Evolutionary conservation across 2,797 vertebrate genomes (phyloP), one percentile per base, ranked within the genome.

Genomic region (Echeneis naucrates): DNA sequence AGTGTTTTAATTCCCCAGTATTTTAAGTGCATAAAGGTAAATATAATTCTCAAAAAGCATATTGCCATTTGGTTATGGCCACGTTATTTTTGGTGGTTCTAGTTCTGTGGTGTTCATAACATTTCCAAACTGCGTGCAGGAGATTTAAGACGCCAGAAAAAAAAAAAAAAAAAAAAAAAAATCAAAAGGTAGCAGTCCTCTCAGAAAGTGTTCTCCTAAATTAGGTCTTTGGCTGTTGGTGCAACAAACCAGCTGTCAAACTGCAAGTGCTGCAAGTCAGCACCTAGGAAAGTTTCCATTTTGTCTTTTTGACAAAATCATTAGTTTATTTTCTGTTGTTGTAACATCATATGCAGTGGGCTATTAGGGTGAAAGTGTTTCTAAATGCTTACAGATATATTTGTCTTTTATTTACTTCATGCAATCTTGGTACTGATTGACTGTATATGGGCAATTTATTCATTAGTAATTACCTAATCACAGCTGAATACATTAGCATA

Each of bases 131-230:
- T n/a, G 2, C 10, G 7, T 27, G 21, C 23, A 30, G 8, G 9
- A 30, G 55, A 66, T 45, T 64, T 48, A 30, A n/a, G 33, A n/a
- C 24, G 55, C 16, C 16, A 23, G 59, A 32, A 68, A 47, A 21
- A 56, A 68, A 59, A 32, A 68, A 47, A 21, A 56, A 68, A 59
- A 32, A 68, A 47, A 21, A 59, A 32, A 68, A 47, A 21, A 56
- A 68, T 60, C 44, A 48, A 53, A 26, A 56, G 56, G 17, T 23
- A n/a, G 17, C 10, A 16, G 59, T 37, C 71, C 19, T 27, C 24
- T 61, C 30, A 60, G 14, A 68, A 78, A 70, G 9, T 0, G 0
- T 37, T 40, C 30, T 12, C 47, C 8, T 32, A 16, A 21, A 48
- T 66, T 21, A 5, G 47, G 12, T 2, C 3, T 66, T 35, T 38